These are phyloP conservation scores for Ericerus pela DNA, from an alignment of 1,140 invertebrate genomes.

Conservation along the genomic window DNA sequence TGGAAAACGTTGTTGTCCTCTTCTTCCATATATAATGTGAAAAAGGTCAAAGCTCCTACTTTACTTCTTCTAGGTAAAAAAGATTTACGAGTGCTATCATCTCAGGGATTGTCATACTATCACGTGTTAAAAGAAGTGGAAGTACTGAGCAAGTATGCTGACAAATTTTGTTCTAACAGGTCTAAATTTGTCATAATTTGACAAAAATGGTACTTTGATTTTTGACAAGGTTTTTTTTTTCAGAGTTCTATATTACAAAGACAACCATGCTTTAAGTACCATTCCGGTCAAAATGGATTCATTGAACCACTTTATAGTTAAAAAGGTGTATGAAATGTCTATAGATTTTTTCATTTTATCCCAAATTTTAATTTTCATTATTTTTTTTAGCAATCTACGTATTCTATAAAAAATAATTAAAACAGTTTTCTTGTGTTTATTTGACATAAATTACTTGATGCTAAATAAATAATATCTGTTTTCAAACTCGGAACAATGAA, in stretches of 20 bases:
- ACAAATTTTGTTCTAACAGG: neutral
- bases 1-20: slow-evolving; percentile 42
- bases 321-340: neutral
- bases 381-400: too few relatives aligned
- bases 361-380: too few relatives aligned
- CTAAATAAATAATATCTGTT: too few relatives aligned
- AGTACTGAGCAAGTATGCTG: slow-evolving; percentile 33
- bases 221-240: slow-evolving; percentile 19
- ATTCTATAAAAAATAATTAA: too few relatives aligned
- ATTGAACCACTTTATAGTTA: slow-evolving; percentile 46
- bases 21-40: slow-evolving; percentile 46
- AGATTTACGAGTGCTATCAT: slow-evolving; percentile 63
- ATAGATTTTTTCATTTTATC: too few relatives aligned
- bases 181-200: neutral
- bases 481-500: too few relatives aligned
- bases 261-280: slow-evolving; percentile 49
- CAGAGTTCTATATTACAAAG: slow-evolving; percentile 54
- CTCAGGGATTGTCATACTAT: slow-evolving; percentile 56
- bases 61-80: slow-evolving; percentile 64
- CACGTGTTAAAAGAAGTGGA: slow-evolving; percentile 45
- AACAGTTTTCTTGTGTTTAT: too few relatives aligned
- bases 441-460: too few relatives aligned
- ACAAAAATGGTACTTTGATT: neutral
- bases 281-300: slow-evolving; percentile 46
- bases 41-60: slow-evolving; percentile 60